Conservation (phyloP, 1,140 invertebrate genomes). For the Sinonovacula constricta region DNA sequence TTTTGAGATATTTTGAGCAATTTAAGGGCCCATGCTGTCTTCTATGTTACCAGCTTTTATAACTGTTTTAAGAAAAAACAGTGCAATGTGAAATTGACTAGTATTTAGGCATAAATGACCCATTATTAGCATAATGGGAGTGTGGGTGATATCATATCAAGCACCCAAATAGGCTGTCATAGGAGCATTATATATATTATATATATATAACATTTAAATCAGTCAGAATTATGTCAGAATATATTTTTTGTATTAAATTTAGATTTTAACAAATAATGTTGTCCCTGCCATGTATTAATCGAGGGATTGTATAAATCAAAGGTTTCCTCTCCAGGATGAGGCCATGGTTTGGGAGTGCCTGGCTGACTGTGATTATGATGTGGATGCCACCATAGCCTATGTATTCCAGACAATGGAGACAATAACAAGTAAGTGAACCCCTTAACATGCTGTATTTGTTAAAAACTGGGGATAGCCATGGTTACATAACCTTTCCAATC, state of each 20-base stretch:
- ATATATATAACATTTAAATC: background rate
- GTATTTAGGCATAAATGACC: too few species aligned
- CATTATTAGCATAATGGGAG: too few species aligned
- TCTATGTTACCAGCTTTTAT: too few species aligned
- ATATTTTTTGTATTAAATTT: background rate
- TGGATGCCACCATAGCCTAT: conserved; percentile 67
- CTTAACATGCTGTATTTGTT: too few species aligned
- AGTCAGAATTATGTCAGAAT: background rate
- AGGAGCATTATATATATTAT: background rate
- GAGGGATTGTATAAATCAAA: background rate
- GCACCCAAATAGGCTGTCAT: background rate
- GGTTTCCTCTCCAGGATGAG: conserved; percentile 62
- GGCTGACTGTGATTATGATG: conserved; percentile 72
- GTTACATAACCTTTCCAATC: too few species aligned
- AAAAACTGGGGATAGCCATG: too few species aligned
- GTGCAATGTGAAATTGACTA: too few species aligned
- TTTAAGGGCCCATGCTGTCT: too few species aligned
- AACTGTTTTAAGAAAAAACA: too few species aligned
- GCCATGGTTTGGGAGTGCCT: conserved; percentile 60
- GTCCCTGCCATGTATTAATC: background rate
- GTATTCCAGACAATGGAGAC: conserved; percentile 68
- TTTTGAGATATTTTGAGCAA: too few species aligned
- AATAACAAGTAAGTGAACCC: conserved; percentile 7
- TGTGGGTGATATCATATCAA: too few species aligned
- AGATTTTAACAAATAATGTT: background rate